A percentile compares a stretch with the other conserved stretches of the same genome.
phyloP scores from a whole-genome alignment of 2,888 invertebrate genomes.

The Argyra leucocephala region DNA sequence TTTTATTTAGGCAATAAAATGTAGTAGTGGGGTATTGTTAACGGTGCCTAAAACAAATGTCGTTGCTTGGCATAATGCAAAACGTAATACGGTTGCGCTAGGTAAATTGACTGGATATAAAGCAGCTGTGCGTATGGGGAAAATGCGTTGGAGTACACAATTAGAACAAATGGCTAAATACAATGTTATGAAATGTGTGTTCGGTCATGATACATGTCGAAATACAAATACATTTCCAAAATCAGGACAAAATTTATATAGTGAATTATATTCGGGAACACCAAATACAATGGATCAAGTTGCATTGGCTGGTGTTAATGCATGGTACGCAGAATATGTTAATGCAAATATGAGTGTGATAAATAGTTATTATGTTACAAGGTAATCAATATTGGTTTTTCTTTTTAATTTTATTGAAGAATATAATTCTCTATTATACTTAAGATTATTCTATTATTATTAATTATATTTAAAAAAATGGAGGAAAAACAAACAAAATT shows the following conservation, averaged over 20 bases:
- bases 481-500: no score
- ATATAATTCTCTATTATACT: no score
- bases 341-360: constrained; percentile 14
- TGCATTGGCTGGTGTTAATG: background rate
- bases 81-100: constrained; percentile 28
- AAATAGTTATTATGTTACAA: background rate
- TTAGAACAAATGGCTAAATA: constrained; percentile 30
- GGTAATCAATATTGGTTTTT: no score
- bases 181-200: constrained; percentile 27
- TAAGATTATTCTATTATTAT: no score
- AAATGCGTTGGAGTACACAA: constrained; percentile 29
- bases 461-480: no score
- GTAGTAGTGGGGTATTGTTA: background rate
- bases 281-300: no score
- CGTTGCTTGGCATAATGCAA: constrained; percentile 26
- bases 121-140: constrained; percentile 30
- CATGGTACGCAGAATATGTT: constrained; percentile 19
- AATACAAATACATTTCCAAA: constrained; percentile 13
- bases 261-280: background rate
- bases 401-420: no score
- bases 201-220: constrained; percentile 16
- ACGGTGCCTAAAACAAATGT: background rate
- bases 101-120: constrained; percentile 25
- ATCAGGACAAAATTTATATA: constrained; percentile 17
- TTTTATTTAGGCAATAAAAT: background rate